Evolutionary conservation across 2,797 vertebrate genomes (phyloP), one percentile per base, ranked within the genome.

Genomic region (Botia kubotai): DNA sequence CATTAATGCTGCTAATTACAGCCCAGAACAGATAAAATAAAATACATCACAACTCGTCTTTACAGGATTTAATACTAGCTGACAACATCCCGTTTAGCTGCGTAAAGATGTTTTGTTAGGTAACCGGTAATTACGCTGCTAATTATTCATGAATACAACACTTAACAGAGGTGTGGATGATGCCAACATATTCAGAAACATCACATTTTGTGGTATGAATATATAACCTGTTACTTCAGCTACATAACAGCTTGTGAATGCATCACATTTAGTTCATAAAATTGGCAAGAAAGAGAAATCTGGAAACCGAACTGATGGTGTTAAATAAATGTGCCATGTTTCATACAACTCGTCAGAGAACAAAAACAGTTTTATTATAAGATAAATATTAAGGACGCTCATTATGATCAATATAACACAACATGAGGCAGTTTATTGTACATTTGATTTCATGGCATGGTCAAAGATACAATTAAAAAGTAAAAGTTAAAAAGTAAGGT

Each of bases 361-460:
- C 36, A 65, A 29, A 52, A 48, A 66, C 43, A 23, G 33, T 63
- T 50, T 75, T 66, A 58, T 29, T 33, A 11, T 29, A 80, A 72
- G 73, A 73, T 66, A 36, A 21, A 33, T 33, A 66, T 55, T 79
- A 8, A 53, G 29, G 80, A 90, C 86, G 84, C 79, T 79, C 1
- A 46, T 82, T 82, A 79, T 75, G 84, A 77, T 83, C 39, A 85
- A 88, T 84, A 77, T 83, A 86, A 85, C 83, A 80, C 70, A 65
- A 57, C 60, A 73, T 36, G 43, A 52, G 19, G n/a, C 57, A 50
- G 43, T 55, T 76, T 17, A 72, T 60, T 80, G 60, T 66, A 73
- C 60, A 73, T 29, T 23, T 36, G 14, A 33, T 53, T 43, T 3
- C 33, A 33, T 33, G 3, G 33, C 33, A 33, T 5, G 33, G 33